phyloP scores from a whole-genome alignment of 2,797 vertebrate genomes.

The Aotus griseimembra region DNA sequence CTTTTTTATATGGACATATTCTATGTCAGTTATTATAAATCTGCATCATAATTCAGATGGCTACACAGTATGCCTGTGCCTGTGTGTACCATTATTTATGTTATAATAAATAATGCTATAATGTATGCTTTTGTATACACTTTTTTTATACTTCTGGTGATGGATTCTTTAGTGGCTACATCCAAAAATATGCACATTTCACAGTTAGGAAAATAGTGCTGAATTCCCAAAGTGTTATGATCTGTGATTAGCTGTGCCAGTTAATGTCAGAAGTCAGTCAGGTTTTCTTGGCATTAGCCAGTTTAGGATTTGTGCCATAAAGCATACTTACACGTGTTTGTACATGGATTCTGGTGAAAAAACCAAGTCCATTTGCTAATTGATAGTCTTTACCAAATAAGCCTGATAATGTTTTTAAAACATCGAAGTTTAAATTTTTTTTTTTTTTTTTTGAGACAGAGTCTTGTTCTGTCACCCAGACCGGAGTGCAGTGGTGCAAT shows the following conservation, averaged over 20 bases:
- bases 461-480: too few species aligned
- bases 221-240: not conserved
- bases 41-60: not conserved
- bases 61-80: not conserved
- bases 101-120: not conserved
- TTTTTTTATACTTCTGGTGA: not conserved
- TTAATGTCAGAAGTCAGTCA: not conserved
- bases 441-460: too few species aligned
- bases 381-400: slow-evolving; percentile 45
- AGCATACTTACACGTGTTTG: not conserved
- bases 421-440: not conserved
- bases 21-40: slow-evolving; percentile 18
- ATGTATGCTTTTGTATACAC: not conserved
- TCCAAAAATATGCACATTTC: not conserved
- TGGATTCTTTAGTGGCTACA: not conserved
- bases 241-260: not conserved
- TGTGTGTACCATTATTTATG: not conserved
- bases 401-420: slow-evolving; percentile 23
- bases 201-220: not conserved
- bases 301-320: slow-evolving; percentile 8
- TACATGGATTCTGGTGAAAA: slow-evolving; percentile 47
- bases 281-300: slow-evolving; percentile 4
- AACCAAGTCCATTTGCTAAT: slow-evolving; percentile 16
- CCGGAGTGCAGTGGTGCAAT: too few species aligned
- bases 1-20: not conserved